These are phyloP conservation scores for Trochalopteron elliotii DNA, from an alignment of 2,113 vertebrate genomes.

Conservation along the genomic window DNA sequence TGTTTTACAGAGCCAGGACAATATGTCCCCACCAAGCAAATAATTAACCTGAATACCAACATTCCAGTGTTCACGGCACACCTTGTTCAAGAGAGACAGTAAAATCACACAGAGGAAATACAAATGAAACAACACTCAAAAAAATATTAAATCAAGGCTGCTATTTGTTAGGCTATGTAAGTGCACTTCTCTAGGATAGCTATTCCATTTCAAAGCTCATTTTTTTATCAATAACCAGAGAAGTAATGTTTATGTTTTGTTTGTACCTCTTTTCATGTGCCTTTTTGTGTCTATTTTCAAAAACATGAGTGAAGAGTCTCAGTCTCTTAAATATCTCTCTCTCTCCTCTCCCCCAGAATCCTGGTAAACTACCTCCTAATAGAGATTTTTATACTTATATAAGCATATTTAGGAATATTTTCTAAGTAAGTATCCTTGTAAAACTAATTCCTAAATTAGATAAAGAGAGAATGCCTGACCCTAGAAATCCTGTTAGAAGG, in stretches of 20 bases:
- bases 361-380: neutral
- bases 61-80: neutral
- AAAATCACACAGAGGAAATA: neutral
- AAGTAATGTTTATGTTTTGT: neutral
- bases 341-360: neutral
- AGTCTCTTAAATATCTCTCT: neutral
- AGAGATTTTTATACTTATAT: neutral
- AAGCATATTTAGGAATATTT: slow-evolving; percentile 1
- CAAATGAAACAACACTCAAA: neutral
- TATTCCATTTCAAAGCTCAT: neutral
- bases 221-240: neutral
- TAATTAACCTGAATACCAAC: neutral
- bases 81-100: neutral
- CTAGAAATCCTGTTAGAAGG: slow-evolving; percentile 16
- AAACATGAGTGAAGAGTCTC: neutral
- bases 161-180: neutral
- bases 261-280: neutral
- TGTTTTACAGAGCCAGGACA: neutral
- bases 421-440: neutral
- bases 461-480: neutral
- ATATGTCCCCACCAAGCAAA: neutral
- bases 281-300: neutral
- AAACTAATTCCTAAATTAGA: slow-evolving; percentile 5
- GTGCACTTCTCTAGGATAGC: neutral
- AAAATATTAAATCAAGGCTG: neutral